These are phyloP conservation scores for Hirudo medicinalis DNA, from an alignment of 1,140 invertebrate genomes.

Conservation along the genomic window DNA sequence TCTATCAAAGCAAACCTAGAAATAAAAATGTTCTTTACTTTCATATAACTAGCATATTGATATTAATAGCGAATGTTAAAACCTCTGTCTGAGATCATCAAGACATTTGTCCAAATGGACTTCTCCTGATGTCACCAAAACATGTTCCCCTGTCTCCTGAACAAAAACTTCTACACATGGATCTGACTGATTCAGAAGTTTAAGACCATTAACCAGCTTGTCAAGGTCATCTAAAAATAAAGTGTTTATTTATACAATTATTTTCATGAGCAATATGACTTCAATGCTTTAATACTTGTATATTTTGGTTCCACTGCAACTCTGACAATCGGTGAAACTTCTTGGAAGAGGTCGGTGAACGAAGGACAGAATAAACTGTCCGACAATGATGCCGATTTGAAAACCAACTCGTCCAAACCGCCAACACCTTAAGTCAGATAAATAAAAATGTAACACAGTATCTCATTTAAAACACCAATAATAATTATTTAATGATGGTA, in stretches of 20 bases:
- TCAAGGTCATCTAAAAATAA: conserved; percentile 45
- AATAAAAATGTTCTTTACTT: conserved; percentile 2
- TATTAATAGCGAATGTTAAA: conserved; percentile 7
- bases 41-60: background rate
- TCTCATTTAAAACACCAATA: background rate
- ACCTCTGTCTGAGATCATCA: conserved; percentile 59
- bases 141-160: conserved; percentile 87
- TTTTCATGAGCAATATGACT: background rate
- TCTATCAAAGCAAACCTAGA: conserved; percentile 45
- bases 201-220: conserved; percentile 63
- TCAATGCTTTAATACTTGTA: conserved; percentile 42
- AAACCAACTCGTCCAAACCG: conserved; percentile 66
- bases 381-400: conserved; percentile 84
- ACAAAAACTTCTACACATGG: conserved; percentile 74
- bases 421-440: conserved; percentile 55
- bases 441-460: conserved; percentile 14
- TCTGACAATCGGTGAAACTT: conserved; percentile 73
- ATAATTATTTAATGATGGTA: background rate
- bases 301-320: conserved; percentile 85
- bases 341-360: conserved; percentile 67
- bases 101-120: conserved; percentile 91
- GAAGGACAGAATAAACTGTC: conserved; percentile 68
- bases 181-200: conserved; percentile 78
- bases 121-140: conserved; percentile 89
- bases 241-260: background rate